phyloP scores from a whole-genome alignment of 2,113 vertebrate species.

The Amphiprion ocellaris region DNA sequence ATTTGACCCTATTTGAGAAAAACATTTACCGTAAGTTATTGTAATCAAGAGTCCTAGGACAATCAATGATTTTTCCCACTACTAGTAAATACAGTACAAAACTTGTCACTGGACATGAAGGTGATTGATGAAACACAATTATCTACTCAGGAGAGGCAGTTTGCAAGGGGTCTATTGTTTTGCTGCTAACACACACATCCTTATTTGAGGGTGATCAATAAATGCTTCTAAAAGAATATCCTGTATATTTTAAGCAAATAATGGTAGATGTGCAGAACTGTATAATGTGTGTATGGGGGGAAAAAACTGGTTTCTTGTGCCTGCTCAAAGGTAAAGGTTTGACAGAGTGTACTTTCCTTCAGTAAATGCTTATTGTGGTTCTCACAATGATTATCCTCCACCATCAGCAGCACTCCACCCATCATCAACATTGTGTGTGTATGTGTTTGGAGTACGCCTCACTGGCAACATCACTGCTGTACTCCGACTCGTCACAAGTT shows the following conservation, averaged over 20 bases:
- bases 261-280: background rate
- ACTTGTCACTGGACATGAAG: background rate
- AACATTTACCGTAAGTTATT: too few relatives aligned
- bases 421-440: conserved; percentile 19
- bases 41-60: background rate
- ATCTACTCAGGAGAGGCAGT: background rate
- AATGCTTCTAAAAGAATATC: background rate
- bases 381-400: conserved; percentile 12
- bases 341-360: background rate
- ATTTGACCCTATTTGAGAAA: too few relatives aligned
- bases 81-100: conserved; percentile 1
- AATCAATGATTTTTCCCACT: background rate
- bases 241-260: background rate
- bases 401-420: conserved; percentile 29
- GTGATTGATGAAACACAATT: background rate
- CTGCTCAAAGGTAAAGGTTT: conserved; percentile 18
- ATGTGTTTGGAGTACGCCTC: conserved; percentile 36
- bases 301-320: background rate
- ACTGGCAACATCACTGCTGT: conserved; percentile 12
- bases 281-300: background rate
- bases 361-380: conserved; percentile 16
- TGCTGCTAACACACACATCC: background rate
- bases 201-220: background rate
- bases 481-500: conserved; percentile 37
- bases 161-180: background rate